These are phyloP conservation scores for Diaprepes abbreviatus DNA, from an alignment of 2,888 invertebrate genomes.

Conservation along the genomic window DNA sequence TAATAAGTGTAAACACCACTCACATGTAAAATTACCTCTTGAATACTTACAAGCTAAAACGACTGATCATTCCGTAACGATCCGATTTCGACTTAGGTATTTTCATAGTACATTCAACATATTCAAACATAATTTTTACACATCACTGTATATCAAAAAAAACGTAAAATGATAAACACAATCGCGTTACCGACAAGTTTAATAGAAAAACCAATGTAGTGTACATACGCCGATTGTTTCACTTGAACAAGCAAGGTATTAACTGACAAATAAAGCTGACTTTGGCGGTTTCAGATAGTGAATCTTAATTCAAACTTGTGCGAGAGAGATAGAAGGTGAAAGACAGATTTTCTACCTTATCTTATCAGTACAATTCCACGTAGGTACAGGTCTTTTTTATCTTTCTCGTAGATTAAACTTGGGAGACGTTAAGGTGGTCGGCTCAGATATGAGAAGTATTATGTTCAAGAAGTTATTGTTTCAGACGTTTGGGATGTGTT, in stretches of 20 bases:
- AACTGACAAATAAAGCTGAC: constrained; percentile 47
- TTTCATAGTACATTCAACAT: background rate
- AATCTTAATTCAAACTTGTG: constrained; percentile 37
- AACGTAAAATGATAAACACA: constrained; percentile 31
- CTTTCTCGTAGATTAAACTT: constrained; percentile 22
- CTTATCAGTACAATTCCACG: constrained; percentile 38
- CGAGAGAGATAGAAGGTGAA: constrained; percentile 31
- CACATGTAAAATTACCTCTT: background rate
- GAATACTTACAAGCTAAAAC: constrained; percentile 32
- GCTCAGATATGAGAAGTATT: background rate
- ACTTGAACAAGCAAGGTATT: constrained; percentile 40
- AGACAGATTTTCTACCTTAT: constrained; percentile 31
- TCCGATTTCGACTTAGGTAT: constrained; percentile 16
- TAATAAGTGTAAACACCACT: background rate
- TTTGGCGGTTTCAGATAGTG: constrained; percentile 45
- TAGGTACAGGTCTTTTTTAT: constrained; percentile 28
- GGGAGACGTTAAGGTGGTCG: constrained; percentile 12
- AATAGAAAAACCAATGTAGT: constrained; percentile 32
- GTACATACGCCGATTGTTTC: constrained; percentile 34
- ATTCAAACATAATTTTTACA: constrained; percentile 11
- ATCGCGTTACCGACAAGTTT: constrained; percentile 19
- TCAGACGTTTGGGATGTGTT: too few species aligned
- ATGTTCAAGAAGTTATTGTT: background rate
- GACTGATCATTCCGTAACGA: background rate
- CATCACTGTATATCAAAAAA: constrained; percentile 15